Base-by-base conservation (phyloP, 1,140 invertebrate species). In the Diploscapter pachys region DNA sequence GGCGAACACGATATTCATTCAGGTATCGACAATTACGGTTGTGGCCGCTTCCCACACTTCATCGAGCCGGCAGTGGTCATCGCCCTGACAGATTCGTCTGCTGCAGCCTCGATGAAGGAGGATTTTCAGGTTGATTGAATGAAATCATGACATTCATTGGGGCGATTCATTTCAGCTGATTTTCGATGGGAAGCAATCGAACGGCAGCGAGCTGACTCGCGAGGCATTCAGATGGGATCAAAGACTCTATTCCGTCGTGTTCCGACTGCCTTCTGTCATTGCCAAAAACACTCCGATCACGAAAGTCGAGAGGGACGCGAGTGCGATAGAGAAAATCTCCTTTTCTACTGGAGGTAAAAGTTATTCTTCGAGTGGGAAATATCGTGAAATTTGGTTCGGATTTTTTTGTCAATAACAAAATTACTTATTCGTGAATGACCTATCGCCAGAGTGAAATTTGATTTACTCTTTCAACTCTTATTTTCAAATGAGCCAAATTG, bases 191-290 rank as follows among this genome's bases (percentile, higher is more conserved):
- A 91, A 66, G 96, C 93, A 92, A 31, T 31, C 31, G 31, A 31
- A 31, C 31, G 31, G 31, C 31, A 31, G 31, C 9, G 97, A 99
- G 87, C 89, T 99, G 81, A 98, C 96, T 5, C 91, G 95, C 79
- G 96, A 99, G 87, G 95, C 95, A 50, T 99, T 97, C 84, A 90
- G 96, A 77, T 99, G 97, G 96, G 97, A 99, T 88, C 96, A 99
- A 88, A 89, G 96, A 75, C 88, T 99, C 49, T 99, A 98, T 88
- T 93, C 94, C 4, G 87, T 99, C 77, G 96, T 99, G 83, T 91
- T 93, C 56, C 95, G 93, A 63, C 91, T 91, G 53, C 90, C 90
- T 56, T 31, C 31, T 31, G 31, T 31, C 31, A 31, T 31, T 31
- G 31, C 31, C 31, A 31, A 31, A 31, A 31, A 31, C 1, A 31